Base-by-base conservation (phyloP, 1,140 invertebrate species). In the Sarcophaga bullata region DNA sequence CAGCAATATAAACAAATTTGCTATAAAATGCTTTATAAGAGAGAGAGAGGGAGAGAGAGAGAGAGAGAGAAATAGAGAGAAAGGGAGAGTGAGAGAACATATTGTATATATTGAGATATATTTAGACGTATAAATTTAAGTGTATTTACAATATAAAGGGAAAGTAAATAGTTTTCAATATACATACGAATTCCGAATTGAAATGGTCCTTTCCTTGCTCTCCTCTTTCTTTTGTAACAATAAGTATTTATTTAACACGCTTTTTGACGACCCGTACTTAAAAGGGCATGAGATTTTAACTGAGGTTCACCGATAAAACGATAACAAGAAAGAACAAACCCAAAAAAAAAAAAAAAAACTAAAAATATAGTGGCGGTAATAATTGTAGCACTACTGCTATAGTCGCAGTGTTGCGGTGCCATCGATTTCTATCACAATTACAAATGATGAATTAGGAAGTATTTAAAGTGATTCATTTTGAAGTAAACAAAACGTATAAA, bases 161-260 rank as follows among this genome's bases (percentile, higher is more conserved):
- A 68, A 68, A 68, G 62, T 19, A 68, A 68, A 68, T 68, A 68
- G 62, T 68, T 68, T 68, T 25, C 17, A 19, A 68, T 17, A 68
- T 68, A 68, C 25, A 17, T 19, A 68, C 19, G 25, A 37, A 68
- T 37, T 68, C 19, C 19, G 8, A 68, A 68, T 19, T 68, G 19
- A 68, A 68, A 19, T 68, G 62, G n/a, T 68, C 62, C 62, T 68
- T 68, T 68, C 17, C 8, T 58, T n/a, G n/a, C 13, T 58, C 13
- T 58, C 15, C 54, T 58, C 54, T 37, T 37, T 4, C 25, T 37
- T 37, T 37, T 37, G 25, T 13, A 58, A 58, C 62, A 25, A 68
- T 68, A 68, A 8, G 62, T 68, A 68, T 68, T 68, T 68, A 68
- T 68, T 68, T 68, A 68, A 68, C 62, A 68, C 62, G 62, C 62